Evolutionary conservation across 2,888 invertebrate genomes (phyloP).

Genomic region (Venustoraphidia nigricollis): DNA sequence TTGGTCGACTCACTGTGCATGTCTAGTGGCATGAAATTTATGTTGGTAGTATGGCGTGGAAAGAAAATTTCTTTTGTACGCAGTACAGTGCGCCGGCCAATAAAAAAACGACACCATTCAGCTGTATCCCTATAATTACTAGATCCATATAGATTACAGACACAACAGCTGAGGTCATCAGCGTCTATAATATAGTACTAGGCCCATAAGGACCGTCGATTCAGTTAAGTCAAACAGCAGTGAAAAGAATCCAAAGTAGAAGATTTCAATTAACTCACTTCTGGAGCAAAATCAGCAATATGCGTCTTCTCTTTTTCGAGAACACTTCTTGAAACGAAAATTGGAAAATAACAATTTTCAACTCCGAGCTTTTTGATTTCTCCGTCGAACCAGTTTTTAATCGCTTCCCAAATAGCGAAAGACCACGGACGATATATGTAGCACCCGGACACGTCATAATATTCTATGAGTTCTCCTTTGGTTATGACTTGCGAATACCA

Average conservation of each 20-base stretch:
- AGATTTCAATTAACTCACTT: slow-evolving; percentile 38
- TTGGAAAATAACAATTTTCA: slow-evolving; percentile 95
- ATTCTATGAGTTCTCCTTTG: slow-evolving; percentile 95
- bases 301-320: slow-evolving; percentile 93
- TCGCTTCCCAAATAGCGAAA: slow-evolving; percentile 87
- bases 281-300: slow-evolving; percentile 97
- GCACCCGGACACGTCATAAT: slow-evolving; percentile 98
- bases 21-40: too few species aligned
- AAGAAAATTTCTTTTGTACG: too few species aligned
- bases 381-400: slow-evolving; percentile 70
- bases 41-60: too few species aligned
- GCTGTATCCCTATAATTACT: too few species aligned
- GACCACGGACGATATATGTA: slow-evolving; percentile 98
- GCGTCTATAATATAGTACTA: too few species aligned
- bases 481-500: slow-evolving; percentile 95
- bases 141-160: too few species aligned
- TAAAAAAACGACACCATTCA: too few species aligned
- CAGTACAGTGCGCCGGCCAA: too few species aligned
- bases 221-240: too few species aligned
- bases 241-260: background rate
- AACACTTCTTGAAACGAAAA: slow-evolving; percentile 84
- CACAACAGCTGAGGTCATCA: too few species aligned
- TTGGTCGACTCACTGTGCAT: too few species aligned
- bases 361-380: slow-evolving; percentile 87
- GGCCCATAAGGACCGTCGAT: too few species aligned